A percentile compares a stretch with the other conserved stretches of the same genome.
Evolutionary conservation across 2,113 vertebrate species (phyloP).

Genomic region (Python bivittatus): DNA sequence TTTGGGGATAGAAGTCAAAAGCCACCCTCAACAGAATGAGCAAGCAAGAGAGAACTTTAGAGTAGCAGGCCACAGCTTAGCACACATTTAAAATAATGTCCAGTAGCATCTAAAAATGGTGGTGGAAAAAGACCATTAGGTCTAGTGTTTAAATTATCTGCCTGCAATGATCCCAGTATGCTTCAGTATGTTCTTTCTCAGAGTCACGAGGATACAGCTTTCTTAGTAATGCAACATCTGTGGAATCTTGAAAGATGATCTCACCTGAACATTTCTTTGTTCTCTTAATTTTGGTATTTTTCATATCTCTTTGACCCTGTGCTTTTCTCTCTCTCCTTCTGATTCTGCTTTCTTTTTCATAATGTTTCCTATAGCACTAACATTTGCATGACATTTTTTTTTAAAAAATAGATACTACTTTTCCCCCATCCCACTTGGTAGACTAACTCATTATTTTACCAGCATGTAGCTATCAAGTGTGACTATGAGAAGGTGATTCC

Average conservation of each 20-base stretch:
- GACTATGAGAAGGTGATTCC: slow-evolving; percentile 16
- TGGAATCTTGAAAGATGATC: neutral
- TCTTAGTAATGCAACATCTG: neutral
- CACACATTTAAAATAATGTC: neutral
- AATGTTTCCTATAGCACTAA: neutral
- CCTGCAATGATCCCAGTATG: neutral
- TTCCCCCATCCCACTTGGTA: neutral
- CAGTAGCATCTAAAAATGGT: neutral
- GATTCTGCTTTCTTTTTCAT: neutral
- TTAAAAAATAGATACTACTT: neutral
- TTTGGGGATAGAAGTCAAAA: neutral
- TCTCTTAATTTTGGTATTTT: neutral
- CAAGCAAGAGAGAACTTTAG: neutral
- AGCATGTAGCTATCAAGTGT: slow-evolving; percentile 14
- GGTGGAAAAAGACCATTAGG: neutral
- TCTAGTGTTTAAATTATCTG: neutral
- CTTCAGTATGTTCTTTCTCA: neutral
- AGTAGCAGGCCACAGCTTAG: neutral
- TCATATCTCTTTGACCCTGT: neutral
- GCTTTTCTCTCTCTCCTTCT: neutral
- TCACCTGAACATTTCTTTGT: neutral
- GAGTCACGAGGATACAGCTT: neutral
- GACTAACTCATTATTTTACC: slow-evolving; percentile 26
- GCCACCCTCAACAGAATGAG: neutral
- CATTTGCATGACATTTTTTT: neutral